Conservation (phyloP, 2,113 vertebrate species). For the Ptyas mucosa region DNA sequence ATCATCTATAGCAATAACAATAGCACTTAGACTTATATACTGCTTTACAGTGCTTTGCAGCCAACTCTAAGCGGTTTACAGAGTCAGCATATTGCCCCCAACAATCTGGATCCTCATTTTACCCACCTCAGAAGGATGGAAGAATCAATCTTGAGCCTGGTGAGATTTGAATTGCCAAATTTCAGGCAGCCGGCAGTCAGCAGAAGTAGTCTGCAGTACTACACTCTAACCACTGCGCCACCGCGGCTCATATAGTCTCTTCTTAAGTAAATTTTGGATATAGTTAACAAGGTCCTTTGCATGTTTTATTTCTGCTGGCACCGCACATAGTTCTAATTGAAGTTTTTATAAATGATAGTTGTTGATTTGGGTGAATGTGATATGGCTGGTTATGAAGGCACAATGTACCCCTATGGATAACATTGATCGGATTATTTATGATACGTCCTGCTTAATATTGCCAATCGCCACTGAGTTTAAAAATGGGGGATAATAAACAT, state of each 20-base stretch:
- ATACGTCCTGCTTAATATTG: neutral
- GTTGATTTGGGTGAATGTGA: neutral
- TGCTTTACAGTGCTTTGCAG: too few species aligned
- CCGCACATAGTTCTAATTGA: neutral
- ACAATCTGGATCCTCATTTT: too few species aligned
- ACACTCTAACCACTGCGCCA: too few species aligned
- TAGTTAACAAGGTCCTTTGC: neutral
- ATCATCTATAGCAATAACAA: neutral
- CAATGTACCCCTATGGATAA: neutral
- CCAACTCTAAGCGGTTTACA: too few species aligned
- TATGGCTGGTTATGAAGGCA: neutral
- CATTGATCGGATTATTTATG: neutral
- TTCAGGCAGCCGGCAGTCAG: too few species aligned
- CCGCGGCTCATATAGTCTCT: too few species aligned
- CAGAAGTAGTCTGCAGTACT: too few species aligned
- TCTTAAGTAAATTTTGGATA: neutral
- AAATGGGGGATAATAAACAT: neutral
- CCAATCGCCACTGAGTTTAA: neutral
- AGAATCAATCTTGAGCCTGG: too few species aligned
- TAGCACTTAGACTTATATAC: too few species aligned
- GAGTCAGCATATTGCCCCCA: too few species aligned
- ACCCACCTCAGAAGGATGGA: too few species aligned
- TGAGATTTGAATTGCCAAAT: too few species aligned
- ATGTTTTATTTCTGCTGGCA: neutral
- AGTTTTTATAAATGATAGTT: neutral